A percentile compares a stretch with the other conserved stretches of the same genome.
Conservation (phyloP, 2,888 invertebrate species). For the Acrocera orbiculus region DNA sequence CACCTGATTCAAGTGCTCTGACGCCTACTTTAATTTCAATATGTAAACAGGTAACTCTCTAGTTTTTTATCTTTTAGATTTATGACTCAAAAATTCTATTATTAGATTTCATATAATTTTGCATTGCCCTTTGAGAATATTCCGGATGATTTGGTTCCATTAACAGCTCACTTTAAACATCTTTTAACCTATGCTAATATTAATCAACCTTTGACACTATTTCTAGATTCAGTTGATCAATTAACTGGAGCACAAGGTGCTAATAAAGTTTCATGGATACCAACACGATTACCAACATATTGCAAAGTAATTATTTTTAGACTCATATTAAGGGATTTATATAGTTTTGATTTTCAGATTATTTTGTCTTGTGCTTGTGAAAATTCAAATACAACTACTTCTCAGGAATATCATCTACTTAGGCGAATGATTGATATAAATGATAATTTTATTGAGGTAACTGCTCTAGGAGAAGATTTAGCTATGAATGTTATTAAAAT, state of each 20-base stretch:
- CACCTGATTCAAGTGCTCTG: slow-evolving; percentile 89
- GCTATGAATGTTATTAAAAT: slow-evolving; percentile 77
- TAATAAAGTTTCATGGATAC: slow-evolving; percentile 92
- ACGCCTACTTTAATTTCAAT: slow-evolving; percentile 89
- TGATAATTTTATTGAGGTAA: slow-evolving; percentile 79
- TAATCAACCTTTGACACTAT: slow-evolving; percentile 75
- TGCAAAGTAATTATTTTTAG: slow-evolving; percentile 50
- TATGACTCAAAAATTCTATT: not conserved
- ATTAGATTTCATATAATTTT: slow-evolving; percentile 75
- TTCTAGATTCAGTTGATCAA: slow-evolving; percentile 93
- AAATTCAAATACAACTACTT: slow-evolving; percentile 69
- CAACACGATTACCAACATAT: slow-evolving; percentile 70
- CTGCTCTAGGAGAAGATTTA: slow-evolving; percentile 76
- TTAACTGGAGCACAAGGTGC: slow-evolving; percentile 86
- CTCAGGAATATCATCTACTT: slow-evolving; percentile 69
- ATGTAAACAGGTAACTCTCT: slow-evolving; percentile 66
- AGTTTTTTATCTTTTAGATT: not conserved
- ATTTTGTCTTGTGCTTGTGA: slow-evolving; percentile 84
- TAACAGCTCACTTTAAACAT: slow-evolving; percentile 92
- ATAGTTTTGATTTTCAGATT: slow-evolving; percentile 49
- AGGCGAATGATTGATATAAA: slow-evolving; percentile 76
- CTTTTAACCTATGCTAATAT: slow-evolving; percentile 63
- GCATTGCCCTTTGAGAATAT: slow-evolving; percentile 83
- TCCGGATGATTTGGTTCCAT: slow-evolving; percentile 87
- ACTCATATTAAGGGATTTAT: too few species aligned